phyloP scores from a whole-genome alignment of 2,888 invertebrate genomes.

The Hesperia comma region DNA sequence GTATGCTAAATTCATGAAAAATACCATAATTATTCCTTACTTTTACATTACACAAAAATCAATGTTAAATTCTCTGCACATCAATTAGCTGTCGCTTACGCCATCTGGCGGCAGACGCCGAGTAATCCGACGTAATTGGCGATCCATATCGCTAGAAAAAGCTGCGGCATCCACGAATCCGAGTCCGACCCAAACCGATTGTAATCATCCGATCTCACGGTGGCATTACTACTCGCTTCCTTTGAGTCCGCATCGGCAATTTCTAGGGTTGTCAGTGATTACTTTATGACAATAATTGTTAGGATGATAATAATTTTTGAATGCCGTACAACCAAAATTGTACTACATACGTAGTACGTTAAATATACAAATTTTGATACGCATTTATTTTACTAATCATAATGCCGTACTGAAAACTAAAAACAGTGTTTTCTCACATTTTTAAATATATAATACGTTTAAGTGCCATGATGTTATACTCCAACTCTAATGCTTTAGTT shows the following conservation, averaged over 20 bases:
- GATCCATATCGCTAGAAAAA: slow-evolving; percentile 24
- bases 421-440: too few species aligned
- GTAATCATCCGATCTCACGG: slow-evolving; percentile 23
- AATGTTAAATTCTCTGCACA: background rate
- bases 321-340: too few species aligned
- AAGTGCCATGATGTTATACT: too few species aligned
- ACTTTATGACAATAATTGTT: too few species aligned
- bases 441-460: too few species aligned
- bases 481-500: too few species aligned
- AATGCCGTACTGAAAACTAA: too few species aligned
- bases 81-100: background rate
- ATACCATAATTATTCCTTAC: background rate
- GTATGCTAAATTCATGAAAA: too few species aligned
- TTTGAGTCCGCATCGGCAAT: slow-evolving; percentile 21
- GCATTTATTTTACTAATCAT: too few species aligned
- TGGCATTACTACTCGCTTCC: slow-evolving; percentile 27
- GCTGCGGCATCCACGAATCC: slow-evolving; percentile 24
- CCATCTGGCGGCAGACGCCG: slow-evolving; percentile 7
- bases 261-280: slow-evolving; percentile 5
- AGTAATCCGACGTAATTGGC: slow-evolving; percentile 20
- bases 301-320: too few species aligned
- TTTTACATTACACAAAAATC: background rate
- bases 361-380: too few species aligned
- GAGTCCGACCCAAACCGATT: slow-evolving; percentile 18
- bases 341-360: too few species aligned